Evolutionary conservation across 2,113 vertebrate species (phyloP).

Genomic region (Catharus fuscescens): DNA sequence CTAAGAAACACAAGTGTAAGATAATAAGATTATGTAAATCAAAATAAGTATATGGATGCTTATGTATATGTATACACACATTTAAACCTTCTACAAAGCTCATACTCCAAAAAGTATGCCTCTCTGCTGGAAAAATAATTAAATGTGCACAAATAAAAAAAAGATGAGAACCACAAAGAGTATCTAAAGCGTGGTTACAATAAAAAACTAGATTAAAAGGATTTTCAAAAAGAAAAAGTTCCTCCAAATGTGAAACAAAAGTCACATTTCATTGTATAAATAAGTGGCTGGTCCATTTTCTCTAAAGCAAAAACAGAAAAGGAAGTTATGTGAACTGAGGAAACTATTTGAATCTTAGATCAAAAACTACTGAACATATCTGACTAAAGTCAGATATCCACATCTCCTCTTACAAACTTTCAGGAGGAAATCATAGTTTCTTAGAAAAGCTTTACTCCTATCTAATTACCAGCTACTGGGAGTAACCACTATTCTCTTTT

Average conservation of each 20-base stretch:
- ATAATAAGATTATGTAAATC: neutral
- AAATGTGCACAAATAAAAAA: neutral
- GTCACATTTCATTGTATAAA: neutral
- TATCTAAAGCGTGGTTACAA: neutral
- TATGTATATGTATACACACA: neutral
- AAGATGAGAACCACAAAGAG: neutral
- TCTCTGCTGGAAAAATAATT: neutral
- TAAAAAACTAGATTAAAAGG: neutral
- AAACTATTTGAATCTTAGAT: neutral
- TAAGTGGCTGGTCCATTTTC: neutral
- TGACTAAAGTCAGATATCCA: neutral
- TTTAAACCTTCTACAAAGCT: neutral
- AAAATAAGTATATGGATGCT: neutral
- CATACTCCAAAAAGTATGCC: neutral
- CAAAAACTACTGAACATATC: neutral
- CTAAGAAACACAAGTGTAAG: neutral
- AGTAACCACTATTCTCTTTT: neutral
- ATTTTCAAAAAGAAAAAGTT: neutral
- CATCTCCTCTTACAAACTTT: neutral
- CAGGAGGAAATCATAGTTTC: neutral
- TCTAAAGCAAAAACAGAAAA: neutral
- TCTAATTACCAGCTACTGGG: neutral
- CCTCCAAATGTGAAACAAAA: neutral
- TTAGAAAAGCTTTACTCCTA: neutral
- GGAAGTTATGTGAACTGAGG: neutral